phyloP scores from a whole-genome alignment of 53 echinoderm and acorn worm genomes.

The Crossaster papposus region DNA sequence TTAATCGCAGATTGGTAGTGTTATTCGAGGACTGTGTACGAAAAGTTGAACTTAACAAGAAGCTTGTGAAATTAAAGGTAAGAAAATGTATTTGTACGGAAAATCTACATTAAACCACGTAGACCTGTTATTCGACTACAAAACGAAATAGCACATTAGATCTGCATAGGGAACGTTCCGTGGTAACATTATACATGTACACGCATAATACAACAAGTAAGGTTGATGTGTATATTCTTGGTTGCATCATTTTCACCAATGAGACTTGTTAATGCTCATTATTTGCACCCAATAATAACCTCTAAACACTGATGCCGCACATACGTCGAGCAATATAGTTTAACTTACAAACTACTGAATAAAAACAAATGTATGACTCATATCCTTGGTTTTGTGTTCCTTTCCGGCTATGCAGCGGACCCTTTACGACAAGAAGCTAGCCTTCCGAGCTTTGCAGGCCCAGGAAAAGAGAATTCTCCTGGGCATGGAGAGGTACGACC shows the following conservation, averaged over 20 bases:
- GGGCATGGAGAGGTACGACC: slow-evolving; percentile 70
- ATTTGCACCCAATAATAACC: too few relatives aligned
- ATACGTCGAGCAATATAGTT: too few relatives aligned
- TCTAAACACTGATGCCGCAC: too few relatives aligned
- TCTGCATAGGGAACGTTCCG: too few relatives aligned
- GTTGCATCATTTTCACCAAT: too few relatives aligned
- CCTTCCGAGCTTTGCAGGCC: slow-evolving; percentile 83
- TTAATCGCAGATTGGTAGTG: slow-evolving; percentile 71
- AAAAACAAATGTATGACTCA: neutral
- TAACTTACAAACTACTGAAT: too few relatives aligned
- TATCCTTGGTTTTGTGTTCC: neutral
- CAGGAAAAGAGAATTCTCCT: slow-evolving; percentile 78
- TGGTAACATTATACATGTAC: too few relatives aligned
- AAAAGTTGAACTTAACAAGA: slow-evolving; percentile 86
- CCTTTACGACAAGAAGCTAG: slow-evolving; percentile 92
- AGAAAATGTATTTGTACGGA: neutral
- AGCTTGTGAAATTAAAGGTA: slow-evolving; percentile 89
- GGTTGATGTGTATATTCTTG: too few relatives aligned
- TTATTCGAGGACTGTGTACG: slow-evolving; percentile 93
- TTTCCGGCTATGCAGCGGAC: slow-evolving; percentile 65
- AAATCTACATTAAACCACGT: neutral
- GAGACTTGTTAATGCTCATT: too few relatives aligned
- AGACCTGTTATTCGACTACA: neutral
- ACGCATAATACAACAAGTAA: too few relatives aligned
- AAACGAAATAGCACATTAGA: too few relatives aligned